Percentiles rank a stretch among this genome's conserved stretches.
Evolutionary conservation across 2,888 invertebrate species (phyloP).

Genomic region (Lochmaea crataegi): DNA sequence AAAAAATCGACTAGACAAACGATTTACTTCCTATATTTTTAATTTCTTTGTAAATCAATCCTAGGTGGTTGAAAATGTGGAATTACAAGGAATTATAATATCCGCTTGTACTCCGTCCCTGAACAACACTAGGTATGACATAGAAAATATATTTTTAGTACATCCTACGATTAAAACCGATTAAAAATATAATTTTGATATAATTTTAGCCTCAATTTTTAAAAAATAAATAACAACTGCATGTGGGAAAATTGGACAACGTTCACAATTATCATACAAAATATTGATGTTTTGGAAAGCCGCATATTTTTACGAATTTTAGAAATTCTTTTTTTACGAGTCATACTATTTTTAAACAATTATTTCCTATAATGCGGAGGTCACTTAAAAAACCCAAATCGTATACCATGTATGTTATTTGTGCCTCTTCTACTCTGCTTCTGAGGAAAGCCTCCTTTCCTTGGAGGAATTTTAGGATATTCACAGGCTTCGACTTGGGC

Average conservation of each 20-base stretch:
- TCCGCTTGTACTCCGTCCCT: constrained; percentile 5
- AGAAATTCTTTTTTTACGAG: background rate
- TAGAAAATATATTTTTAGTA: constrained; percentile 27
- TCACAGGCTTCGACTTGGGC: too few species aligned
- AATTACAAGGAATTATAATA: too few species aligned
- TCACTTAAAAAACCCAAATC: constrained; percentile 9
- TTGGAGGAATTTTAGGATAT: too few species aligned
- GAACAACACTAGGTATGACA: constrained; percentile 12
- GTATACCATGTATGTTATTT: too few species aligned
- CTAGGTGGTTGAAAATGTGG: too few species aligned
- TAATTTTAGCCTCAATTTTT: constrained; percentile 28
- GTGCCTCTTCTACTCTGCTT: too few species aligned
- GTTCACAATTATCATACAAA: constrained; percentile 6
- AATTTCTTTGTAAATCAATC: too few species aligned
- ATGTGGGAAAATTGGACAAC: background rate
- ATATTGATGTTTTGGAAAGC: constrained; percentile 11
- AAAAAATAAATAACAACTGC: constrained; percentile 31
- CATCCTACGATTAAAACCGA: constrained; percentile 13
- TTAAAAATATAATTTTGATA: constrained; percentile 31
- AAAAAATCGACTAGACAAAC: too few species aligned
- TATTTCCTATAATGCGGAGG: constrained; percentile 5
- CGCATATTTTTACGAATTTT: background rate
- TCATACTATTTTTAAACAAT: constrained; percentile 8
- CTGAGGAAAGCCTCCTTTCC: too few species aligned
- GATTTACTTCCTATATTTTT: too few species aligned